These are phyloP conservation scores for Hippocampus abdominalis DNA, from an alignment of 2,113 vertebrate species.

Conservation along the genomic window DNA sequence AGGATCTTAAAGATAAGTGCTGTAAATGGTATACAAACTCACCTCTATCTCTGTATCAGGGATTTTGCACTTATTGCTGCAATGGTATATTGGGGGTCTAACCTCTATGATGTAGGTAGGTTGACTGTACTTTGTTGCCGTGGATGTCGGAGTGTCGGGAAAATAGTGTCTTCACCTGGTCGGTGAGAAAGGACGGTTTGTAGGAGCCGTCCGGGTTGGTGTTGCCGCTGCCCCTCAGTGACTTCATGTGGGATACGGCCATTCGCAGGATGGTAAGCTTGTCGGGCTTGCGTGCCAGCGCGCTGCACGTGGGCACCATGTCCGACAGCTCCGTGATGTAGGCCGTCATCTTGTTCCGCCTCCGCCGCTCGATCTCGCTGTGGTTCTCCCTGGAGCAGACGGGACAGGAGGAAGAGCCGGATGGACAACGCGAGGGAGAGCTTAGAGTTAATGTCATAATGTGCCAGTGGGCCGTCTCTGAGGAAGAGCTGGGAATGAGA, in stretches of 20 bases:
- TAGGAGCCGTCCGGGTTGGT: constrained; percentile 87
- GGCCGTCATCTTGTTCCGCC: constrained; percentile 76
- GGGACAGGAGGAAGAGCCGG: constrained; percentile 44
- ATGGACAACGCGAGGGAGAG: constrained; percentile 55
- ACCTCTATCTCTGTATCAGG: too few species aligned
- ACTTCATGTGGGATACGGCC: constrained; percentile 98
- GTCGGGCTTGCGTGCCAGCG: constrained; percentile 94
- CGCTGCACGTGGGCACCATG: constrained; percentile 97
- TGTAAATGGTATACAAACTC: too few species aligned
- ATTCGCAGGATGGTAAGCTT: constrained; percentile 97
- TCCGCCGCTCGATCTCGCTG: constrained; percentile 76
- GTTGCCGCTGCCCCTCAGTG: constrained; percentile 86
- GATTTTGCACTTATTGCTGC: too few species aligned
- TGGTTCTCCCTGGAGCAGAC: constrained; percentile 66
- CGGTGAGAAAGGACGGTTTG: constrained; percentile 94
- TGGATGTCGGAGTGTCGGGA: too few species aligned
- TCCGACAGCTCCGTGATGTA: constrained; percentile 83
- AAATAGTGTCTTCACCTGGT: constrained; percentile 76
- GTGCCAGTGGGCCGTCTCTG: constrained; percentile 26
- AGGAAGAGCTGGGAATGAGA: constrained; percentile 29
- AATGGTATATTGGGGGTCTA: too few species aligned
- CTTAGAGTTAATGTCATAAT: constrained; percentile 54
- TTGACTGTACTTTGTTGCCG: too few species aligned
- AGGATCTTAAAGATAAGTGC: too few species aligned
- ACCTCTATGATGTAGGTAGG: too few species aligned